Evolutionary conservation across 1,140 invertebrate species (phyloP), one percentile per base, ranked within the genome.

Genomic region (Drosophila ambigua): DNA sequence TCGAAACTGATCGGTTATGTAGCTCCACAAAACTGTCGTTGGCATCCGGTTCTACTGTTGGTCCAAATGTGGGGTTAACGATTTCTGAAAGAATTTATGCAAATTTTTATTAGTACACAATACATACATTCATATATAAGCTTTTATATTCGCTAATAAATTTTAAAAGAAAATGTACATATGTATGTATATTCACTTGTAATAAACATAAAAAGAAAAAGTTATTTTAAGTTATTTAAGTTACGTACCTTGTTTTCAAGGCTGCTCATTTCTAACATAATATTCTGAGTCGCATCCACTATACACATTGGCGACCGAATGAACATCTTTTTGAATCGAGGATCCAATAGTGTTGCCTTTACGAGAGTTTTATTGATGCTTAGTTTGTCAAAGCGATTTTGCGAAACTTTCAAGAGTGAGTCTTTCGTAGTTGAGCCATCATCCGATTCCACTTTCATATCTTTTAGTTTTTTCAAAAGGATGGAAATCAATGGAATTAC

Each of bases 341-440:
- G 59, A 16, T 62, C 59, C 20, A 52, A 44, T 20, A 57, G 13
- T 57, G 54, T 45, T 26, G 54, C 20, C 41, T 52, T 62, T 15
- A 62, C 59, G 15, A 62, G 50, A 31, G 39, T 52, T 52, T 62
- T 62, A 24, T 62, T 62, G 26, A 52, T 51, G 48, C 15, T 52
- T 45, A n/a, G 60, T 16, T 46, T 62, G 15, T 28, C 5, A 46
- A 52, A 62, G 26, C 24, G 35, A n/a, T 62, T 28, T 46, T 62
- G 39, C 20, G 28, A 52, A 26, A 52, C 24, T 52, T 62, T 15
- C 4, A 39, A n/a, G 16, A 63, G 43, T 16, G 50, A 13, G 23
- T 53, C 43, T 48, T 63, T 6, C 4, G 23, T 24, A 24, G 2
- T 2, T 24, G 2, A 24, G 26, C 60, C 60, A 11, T 62, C 50